phyloP scores from a whole-genome alignment of 2,113 vertebrate genomes.

The Rhipidura dahli region DNA sequence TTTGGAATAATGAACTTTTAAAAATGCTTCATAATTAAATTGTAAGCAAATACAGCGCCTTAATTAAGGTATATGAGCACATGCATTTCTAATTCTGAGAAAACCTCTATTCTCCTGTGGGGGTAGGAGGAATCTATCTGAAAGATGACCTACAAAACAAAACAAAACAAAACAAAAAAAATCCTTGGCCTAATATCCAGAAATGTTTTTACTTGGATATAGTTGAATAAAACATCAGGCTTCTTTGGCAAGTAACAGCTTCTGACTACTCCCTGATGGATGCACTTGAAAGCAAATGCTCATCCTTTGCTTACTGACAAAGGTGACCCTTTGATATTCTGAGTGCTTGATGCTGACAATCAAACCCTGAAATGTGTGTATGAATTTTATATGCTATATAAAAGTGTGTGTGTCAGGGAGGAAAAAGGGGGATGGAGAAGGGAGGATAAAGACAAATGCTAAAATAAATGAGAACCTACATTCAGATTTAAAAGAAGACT shows the following conservation, averaged over 20 bases:
- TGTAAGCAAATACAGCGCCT: background rate
- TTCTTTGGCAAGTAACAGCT: slow-evolving; percentile 61
- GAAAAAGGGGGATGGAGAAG: background rate
- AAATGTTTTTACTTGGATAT: slow-evolving; percentile 51
- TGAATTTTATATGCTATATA: slow-evolving; percentile 14
- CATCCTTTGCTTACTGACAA: slow-evolving; percentile 68
- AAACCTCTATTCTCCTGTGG: background rate
- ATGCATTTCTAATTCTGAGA: background rate
- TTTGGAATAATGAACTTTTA: background rate
- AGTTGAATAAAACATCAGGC: slow-evolving; percentile 74
- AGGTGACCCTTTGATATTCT: slow-evolving; percentile 69
- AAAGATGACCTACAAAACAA: slow-evolving; percentile 10
- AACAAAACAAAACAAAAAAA: background rate
- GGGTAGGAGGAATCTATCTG: background rate
- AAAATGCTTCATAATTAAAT: background rate
- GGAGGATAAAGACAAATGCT: background rate
- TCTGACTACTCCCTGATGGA: slow-evolving; percentile 66
- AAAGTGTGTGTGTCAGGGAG: background rate
- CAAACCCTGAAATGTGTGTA: slow-evolving; percentile 40
- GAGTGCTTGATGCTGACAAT: slow-evolving; percentile 63
- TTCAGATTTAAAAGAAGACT: background rate
- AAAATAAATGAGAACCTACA: background rate
- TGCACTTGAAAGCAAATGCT: slow-evolving; percentile 64
- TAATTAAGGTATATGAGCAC: background rate
- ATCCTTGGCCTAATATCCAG: slow-evolving; percentile 43